Conservation (phyloP, 2,797 vertebrate species). For the Sciaenops ocellatus region DNA sequence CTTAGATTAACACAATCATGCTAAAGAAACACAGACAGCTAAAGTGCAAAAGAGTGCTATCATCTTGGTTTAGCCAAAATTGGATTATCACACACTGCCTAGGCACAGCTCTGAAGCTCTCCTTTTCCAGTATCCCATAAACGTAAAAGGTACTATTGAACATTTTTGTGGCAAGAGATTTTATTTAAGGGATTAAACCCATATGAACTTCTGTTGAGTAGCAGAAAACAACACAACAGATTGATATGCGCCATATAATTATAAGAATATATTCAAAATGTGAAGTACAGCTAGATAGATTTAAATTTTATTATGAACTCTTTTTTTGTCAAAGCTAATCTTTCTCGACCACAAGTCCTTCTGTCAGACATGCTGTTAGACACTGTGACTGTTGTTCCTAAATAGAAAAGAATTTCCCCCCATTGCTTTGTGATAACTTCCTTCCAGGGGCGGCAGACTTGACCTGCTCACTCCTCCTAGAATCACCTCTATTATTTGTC, state of each 20-base stretch:
- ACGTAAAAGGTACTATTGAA: slow-evolving; percentile 9
- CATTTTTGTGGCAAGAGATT: not conserved
- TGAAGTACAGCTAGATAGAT: slow-evolving; percentile 37
- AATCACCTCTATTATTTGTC: slow-evolving; percentile 79
- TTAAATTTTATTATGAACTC: slow-evolving; percentile 7
- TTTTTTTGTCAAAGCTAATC: slow-evolving; percentile 36
- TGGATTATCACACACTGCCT: not conserved
- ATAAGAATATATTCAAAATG: not conserved
- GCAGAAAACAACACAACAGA: not conserved
- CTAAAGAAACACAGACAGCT: not conserved
- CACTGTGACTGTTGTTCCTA: slow-evolving; percentile 63
- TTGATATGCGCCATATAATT: not conserved
- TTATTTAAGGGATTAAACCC: not conserved
- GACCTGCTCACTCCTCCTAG: slow-evolving; percentile 76
- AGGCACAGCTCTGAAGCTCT: not conserved
- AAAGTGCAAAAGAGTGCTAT: not conserved
- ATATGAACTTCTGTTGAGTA: not conserved
- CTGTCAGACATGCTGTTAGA: slow-evolving; percentile 69
- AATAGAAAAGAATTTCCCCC: slow-evolving; percentile 73
- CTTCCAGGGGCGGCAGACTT: slow-evolving; percentile 80
- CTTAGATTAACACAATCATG: not conserved
- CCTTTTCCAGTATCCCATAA: not conserved
- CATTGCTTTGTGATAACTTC: slow-evolving; percentile 79
- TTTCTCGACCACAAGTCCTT: slow-evolving; percentile 41
- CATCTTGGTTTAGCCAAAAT: not conserved